Evolutionary conservation across 1,140 invertebrate species (phyloP), one percentile per base, ranked within the genome.

Genomic region (Drosophila pruinosa): DNA sequence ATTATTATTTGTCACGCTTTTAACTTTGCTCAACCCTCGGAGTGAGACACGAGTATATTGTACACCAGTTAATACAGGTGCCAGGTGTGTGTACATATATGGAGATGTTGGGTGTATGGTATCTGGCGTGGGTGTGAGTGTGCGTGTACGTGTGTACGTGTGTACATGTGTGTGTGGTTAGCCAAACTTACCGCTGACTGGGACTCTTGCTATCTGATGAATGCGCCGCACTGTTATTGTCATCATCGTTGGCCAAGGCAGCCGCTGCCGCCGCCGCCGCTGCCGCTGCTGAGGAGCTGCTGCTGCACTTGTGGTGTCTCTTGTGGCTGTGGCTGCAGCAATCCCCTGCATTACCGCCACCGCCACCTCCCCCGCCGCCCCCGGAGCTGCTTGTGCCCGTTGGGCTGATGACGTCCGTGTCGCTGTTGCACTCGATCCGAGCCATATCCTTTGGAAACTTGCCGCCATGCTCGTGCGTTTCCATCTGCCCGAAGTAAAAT

Each of bases 151-250:
- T 22, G 8, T 68, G 38, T 53, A 10, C 17, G 24, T 31, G 12
- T 63, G 24, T 34, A 31, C 59, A 5, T 17, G 7, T 39, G 5
- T 21, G 15, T 22, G 15, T 21, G 19, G 43, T 34, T 48, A 17
- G 22, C 31, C 21, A 21, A 61, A 78, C 86, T 89, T 86, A 94
- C 94, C 94, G 93, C 89, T 94, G 93, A 76, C 93, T 94, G 17
- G 94, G 93, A 88, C 94, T 94, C 74, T 94, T 94, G 91, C 93
- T 93, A 72, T 94, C 94, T 47, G 93, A 94, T 75, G 94, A 94
- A 69, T 92, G 93, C 64, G 93, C 93, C 79, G 93, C 94, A 78
- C 94, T 94, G 48, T 93, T 94, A 73, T 94, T 93, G 57, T 94
- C 93, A 58, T 94, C 93, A 69, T 93, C 93, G 58, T 94, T 45